Evolutionary conservation across 2,113 vertebrate genomes (phyloP), one percentile per base, ranked within the genome.

Genomic region (Dissostichus mawsoni): DNA sequence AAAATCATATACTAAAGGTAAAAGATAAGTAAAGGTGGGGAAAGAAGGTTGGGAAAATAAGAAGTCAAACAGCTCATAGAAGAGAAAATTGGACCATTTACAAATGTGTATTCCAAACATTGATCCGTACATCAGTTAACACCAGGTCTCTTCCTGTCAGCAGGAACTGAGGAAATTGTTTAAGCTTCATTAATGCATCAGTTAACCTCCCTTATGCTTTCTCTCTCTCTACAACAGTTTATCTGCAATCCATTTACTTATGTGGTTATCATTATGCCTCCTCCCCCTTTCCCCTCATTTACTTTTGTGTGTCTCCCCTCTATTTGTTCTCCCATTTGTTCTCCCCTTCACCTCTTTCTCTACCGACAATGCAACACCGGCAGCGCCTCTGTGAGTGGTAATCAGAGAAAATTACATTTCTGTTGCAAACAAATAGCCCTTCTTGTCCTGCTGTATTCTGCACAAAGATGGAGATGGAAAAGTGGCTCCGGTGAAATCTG

Each of bases 391-490:
- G 23, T n/a, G 68, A 85, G 67, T 68, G 67, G 76, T 78, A 85
- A 88, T 85, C 59, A 73, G 71, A 86, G 80, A 80, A 87, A 87
- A 92, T 89, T 62, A 78, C 36, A 10, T 61, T 48, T 33, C 61
- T 52, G 67, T 25, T 71, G 69, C 76, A 88, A 91, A 87, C 78
- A 86, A 87, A 89, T 55, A 57, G 41, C 25, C 52, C 36, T 62
- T 76, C 61, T 62, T 61, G 56, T 80, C 44, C 66, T 71, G 75
- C 51, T 78, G 55, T 73, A 36, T 67, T 68, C 44, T 45, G 53
- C 59, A 57, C 51, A 51, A 47, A 68, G 68, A 64, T 65, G 78
- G 36, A 18, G 52, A 72, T 14, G 25, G 68, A 51, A 73, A 85
- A 47, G 72, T 59, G 61, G 56, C 66, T 71, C 23, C 51, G 45